phyloP scores from a whole-genome alignment of 2,113 vertebrate species.

The Xenotilapia flavipinnis region DNA sequence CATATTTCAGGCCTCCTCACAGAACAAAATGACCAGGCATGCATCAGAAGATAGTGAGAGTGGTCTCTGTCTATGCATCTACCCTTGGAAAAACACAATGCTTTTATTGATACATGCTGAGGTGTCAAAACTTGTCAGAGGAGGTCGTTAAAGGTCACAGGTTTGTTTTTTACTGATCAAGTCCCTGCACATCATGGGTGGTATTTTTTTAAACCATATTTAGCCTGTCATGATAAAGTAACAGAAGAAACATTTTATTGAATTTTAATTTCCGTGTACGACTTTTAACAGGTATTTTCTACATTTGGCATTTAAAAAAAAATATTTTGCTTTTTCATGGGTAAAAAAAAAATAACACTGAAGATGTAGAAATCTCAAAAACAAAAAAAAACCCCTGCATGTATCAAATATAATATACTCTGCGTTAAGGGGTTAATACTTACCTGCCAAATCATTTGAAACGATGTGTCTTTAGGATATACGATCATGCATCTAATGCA shows the following conservation, averaged over 20 bases:
- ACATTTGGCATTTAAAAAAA: neutral
- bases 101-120: neutral
- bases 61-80: neutral
- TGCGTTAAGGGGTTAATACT: neutral
- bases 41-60: neutral
- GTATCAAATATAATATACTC: neutral
- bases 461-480: neutral
- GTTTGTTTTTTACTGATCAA: neutral
- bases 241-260: neutral
- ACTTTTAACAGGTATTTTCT: neutral
- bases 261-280: neutral
- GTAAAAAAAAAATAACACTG: neutral
- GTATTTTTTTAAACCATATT: neutral
- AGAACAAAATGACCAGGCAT: neutral
- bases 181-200: neutral
- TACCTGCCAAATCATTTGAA: neutral
- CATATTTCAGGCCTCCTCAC: neutral
- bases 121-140: neutral
- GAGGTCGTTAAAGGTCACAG: neutral
- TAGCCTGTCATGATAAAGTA: neutral
- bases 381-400: fast-evolving
- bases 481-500: neutral
- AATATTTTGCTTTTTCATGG: neutral
- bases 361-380: neutral
- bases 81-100: neutral